phyloP scores from a whole-genome alignment of 2,113 vertebrate species.

The Varanus salvator region DNA sequence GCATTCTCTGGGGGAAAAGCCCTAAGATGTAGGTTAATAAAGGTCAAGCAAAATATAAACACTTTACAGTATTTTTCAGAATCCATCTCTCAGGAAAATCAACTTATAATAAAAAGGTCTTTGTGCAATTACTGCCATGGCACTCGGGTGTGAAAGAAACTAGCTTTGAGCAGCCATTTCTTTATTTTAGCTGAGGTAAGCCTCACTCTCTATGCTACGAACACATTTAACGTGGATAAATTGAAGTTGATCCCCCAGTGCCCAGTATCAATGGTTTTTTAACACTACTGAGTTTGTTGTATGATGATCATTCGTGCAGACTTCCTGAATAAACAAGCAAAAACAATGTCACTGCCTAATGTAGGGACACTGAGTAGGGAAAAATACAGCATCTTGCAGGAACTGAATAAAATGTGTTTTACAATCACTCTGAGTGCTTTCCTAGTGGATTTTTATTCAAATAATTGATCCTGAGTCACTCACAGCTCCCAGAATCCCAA shows the following conservation, averaged over 20 bases:
- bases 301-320: slow-evolving; percentile 1
- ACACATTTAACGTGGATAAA: slow-evolving; percentile 75
- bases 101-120: slow-evolving; percentile 96
- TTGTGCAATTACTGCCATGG: slow-evolving; percentile 95
- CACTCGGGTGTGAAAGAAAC: slow-evolving; percentile 96
- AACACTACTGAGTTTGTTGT: slow-evolving; percentile 52
- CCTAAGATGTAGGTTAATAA: slow-evolving; percentile 96
- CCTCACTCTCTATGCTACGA: slow-evolving; percentile 75
- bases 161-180: slow-evolving; percentile 86
- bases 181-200: slow-evolving; percentile 91
- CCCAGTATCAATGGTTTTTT: slow-evolving; percentile 65
- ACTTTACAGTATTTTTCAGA: slow-evolving; percentile 95
- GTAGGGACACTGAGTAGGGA: background rate
- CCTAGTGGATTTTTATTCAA: background rate
- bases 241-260: slow-evolving; percentile 76
- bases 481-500: background rate
- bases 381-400: background rate
- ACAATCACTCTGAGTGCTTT: slow-evolving; percentile 5
- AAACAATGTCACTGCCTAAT: slow-evolving; percentile 24
- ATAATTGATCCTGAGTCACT: background rate
- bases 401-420: background rate
- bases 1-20: slow-evolving; percentile 86
- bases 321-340: slow-evolving; percentile 16
- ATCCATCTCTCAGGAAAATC: slow-evolving; percentile 97
- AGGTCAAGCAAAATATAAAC: slow-evolving; percentile 98